Base-by-base conservation (phyloP, 1,140 invertebrate species). In the Drosophila rufa region DNA sequence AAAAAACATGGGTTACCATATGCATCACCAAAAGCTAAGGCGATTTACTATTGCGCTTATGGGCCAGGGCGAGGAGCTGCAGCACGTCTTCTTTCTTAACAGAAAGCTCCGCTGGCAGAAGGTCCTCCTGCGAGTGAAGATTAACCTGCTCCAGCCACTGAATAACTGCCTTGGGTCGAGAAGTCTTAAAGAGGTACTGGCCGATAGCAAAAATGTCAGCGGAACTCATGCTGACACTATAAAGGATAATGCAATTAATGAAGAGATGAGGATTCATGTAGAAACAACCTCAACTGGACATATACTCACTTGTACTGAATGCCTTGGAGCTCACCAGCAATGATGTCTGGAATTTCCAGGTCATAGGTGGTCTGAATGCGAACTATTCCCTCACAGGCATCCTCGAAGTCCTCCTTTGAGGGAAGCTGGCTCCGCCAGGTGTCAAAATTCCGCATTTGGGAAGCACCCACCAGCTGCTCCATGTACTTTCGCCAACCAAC, bases 331-430 rank as follows among this genome's bases (percentile, higher is more conserved):
- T 96, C 95, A 11, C 99, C 99, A 43, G 95, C 94, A 3, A 98
- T 96, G 56, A 99, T 95, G 38, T 97, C 96, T 3, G 95, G 93
- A 12, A 98, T 97, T 36, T 98, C 96, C 5, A 99, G 94, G 66
- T 96, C 95, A 93, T 99, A 99, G 4, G 97, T 98, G 83, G 98
- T 97, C 93, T 99, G 98, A 12, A 99, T 94, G 64, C 98, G 94
- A 68, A 97, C 96, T 33, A 99, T 94, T 25, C 98, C 98, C 17
- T 96, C 95, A 14, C 98, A 98, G 9, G 98, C 98, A 6, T 99
- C 99, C 79, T 95, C 95, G 40, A 99, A 93, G 93, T 99, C 98
- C 92, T 97, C 96, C 56, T 96, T 94, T 1, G 95, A 95, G 2
- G 97, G 97, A 91, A 97, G 96, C 91, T 96, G 95, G 43, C 94